Base-by-base conservation (phyloP, 2,888 invertebrate species). In the Eucera pruinosa region DNA sequence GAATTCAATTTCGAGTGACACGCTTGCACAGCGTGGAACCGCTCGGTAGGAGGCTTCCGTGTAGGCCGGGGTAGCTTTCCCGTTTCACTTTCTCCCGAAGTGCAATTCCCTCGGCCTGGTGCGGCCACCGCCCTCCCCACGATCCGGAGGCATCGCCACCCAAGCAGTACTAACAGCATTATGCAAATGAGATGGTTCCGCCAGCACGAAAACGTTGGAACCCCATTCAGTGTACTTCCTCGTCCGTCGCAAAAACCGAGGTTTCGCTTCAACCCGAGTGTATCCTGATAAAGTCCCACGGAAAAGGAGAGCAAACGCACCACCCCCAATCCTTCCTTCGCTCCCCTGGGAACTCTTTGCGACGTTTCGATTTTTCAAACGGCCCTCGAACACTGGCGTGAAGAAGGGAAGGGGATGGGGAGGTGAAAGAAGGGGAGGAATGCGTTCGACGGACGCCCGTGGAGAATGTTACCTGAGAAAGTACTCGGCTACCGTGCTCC, bases 101-200 rank as follows among this genome's bases (percentile, higher is more conserved):
- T 81, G 83, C 86, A 79, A 72, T 79, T 68, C 66, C 64, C 69
- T 48, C 55, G 58, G 39, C 65, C 55, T 47, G 30, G 33, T 3
- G 48, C 41, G 47, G 48, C 52, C 48, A 39, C 60, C 36, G n/a
- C 39, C 54, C 18, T 13, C 27, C 23, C 58, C 23, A 15, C 75
- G 33, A n/a, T 13, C 36, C 25, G 66, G 48, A 45, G 71, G 73
- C 84, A 80, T 74, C 76, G 83, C 67, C 81, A 75, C 77, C 79
- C 84, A 82, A 84, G 76, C 89, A 88, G 86, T 87, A 88, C 87
- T 87, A 88, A 87, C 88, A 83, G 88, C 86, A 89, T 90, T 90
- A 90, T 90, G 90, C 84, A 90, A 90, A 90, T 87, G 87, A 88
- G 85, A 88, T 78, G 88, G 82, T 85, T 86, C 81, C 82, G 80